Evolutionary conservation across 1,140 invertebrate genomes (phyloP).

Genomic region (Steinernema feltiae): DNA sequence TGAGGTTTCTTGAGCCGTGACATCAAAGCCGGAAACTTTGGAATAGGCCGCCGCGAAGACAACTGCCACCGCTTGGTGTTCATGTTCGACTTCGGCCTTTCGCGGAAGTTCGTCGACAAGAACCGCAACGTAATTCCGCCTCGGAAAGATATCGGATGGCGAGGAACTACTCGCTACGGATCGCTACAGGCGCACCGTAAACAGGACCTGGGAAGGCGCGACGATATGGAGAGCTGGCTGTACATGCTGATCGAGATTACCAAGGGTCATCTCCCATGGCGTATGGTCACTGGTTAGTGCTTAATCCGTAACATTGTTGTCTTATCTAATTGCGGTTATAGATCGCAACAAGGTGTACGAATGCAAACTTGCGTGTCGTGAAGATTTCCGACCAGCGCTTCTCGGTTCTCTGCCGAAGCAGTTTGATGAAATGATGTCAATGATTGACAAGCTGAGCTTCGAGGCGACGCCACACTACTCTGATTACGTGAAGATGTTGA

Average conservation of each 20-base stretch:
- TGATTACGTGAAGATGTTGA: conserved; percentile 19
- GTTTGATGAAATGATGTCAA: conserved; percentile 28
- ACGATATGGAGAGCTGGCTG: conserved; percentile 41
- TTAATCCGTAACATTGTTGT: not conserved
- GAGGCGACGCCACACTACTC: conserved; percentile 26
- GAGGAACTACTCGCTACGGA: conserved; percentile 37
- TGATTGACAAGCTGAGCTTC: conserved; percentile 33
- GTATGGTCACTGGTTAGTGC: conserved; percentile 27
- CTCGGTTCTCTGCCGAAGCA: conserved; percentile 19
- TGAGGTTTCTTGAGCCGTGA: conserved; percentile 12
- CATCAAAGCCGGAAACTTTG: conserved; percentile 46
- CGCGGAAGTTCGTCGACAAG: conserved; percentile 26
- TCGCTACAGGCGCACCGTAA: conserved; percentile 29
- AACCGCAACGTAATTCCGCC: conserved; percentile 31
- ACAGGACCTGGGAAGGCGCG: conserved; percentile 29
- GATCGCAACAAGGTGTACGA: not conserved
- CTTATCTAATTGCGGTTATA: not conserved
- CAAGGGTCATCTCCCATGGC: conserved; percentile 43
- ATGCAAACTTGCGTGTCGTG: not conserved
- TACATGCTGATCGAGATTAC: conserved; percentile 48
- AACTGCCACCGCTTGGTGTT: conserved; percentile 20
- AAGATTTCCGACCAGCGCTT: conserved; percentile 24
- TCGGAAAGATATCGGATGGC: conserved; percentile 43
- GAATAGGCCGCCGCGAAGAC: conserved; percentile 29
- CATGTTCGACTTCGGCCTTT: conserved; percentile 30